phyloP scores from a whole-genome alignment of 1,140 invertebrate species.

The Phenacoccus solenopsis region DNA sequence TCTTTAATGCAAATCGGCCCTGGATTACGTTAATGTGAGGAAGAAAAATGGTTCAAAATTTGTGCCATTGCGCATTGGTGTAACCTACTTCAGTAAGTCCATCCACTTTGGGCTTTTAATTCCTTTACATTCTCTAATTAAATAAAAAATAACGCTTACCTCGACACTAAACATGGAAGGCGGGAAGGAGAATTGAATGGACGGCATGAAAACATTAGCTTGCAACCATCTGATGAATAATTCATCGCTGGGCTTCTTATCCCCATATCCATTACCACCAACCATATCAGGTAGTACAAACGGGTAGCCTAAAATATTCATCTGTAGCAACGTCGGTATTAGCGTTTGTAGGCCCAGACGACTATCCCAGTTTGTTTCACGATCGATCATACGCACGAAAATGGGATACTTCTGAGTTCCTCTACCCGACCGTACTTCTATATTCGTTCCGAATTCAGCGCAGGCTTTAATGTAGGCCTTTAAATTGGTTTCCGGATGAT shows the following conservation, averaged over 20 bases:
- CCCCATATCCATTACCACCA: constrained; percentile 68
- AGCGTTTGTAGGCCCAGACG: constrained; percentile 65
- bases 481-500: constrained; percentile 24
- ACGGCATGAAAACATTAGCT: constrained; percentile 71
- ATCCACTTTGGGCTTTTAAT: no score
- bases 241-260: constrained; percentile 48
- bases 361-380: constrained; percentile 61
- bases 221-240: constrained; percentile 85
- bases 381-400: constrained; percentile 81
- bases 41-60: no score
- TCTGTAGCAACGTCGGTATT: constrained; percentile 62
- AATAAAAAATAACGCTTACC: constrained; percentile 28
- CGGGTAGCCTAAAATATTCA: constrained; percentile 72
- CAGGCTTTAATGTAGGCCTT: constrained; percentile 24
- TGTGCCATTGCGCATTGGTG: no score
- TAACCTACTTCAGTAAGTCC: no score
- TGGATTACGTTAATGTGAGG: no score
- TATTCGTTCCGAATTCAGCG: constrained; percentile 22
- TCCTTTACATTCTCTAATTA: no score
- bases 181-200: constrained; percentile 72
- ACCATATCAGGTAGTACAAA: constrained; percentile 84
- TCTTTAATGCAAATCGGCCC: no score
- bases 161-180: constrained; percentile 74
- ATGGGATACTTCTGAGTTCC: constrained; percentile 62
- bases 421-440: constrained; percentile 35